Evolutionary conservation across 2,113 vertebrate species (phyloP), one percentile per base, ranked within the genome.

Genomic region (Haemorhous mexicanus): DNA sequence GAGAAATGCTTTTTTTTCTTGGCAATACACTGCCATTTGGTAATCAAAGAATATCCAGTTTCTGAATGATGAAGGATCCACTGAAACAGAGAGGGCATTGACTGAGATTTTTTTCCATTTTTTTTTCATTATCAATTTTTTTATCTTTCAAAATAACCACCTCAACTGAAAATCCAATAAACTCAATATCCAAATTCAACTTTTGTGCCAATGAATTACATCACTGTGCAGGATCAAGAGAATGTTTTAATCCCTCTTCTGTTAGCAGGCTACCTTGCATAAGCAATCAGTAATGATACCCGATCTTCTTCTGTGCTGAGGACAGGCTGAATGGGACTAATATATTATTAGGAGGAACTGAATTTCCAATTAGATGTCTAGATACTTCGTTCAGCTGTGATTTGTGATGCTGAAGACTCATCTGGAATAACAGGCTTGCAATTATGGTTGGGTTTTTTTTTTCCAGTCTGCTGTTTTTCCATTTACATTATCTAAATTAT

Each of bases 331-430:
- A 87, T 50, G 18, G 63, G 62, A 84, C 93, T 92, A 89, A 87
- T 87, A 76, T 46, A 94, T 76, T 95, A 91, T 86, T 78, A 93
- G 49, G 33, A 90, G 44, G 68, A 93, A 82, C 46, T 67, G 73
- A 92, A 89, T 95, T 92, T 89, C 59, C 72, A 97, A 41, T 90
- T 93, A 94, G 61, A 55, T 92, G 90, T 68, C 81, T 50, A 49
- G 84, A 78, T 87, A 84, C 43, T 93, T 94, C 0, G 14, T 89
- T 77, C 47, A 92, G 33, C 62, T 94, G 53, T 70, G 55, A 94
- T 94, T 89, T 89, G 85, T 55, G 86, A 78, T 62, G 77, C 7
- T 68, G 68, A 52, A 90, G 49, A 88, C 43, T 93, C 85, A 92
- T 64, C 72, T 95, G 79, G 90, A 97, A 93, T 95, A 50, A 81